These are phyloP conservation scores for Agonopterix arenella DNA, from an alignment of 2,888 invertebrate species.

Conservation along the genomic window DNA sequence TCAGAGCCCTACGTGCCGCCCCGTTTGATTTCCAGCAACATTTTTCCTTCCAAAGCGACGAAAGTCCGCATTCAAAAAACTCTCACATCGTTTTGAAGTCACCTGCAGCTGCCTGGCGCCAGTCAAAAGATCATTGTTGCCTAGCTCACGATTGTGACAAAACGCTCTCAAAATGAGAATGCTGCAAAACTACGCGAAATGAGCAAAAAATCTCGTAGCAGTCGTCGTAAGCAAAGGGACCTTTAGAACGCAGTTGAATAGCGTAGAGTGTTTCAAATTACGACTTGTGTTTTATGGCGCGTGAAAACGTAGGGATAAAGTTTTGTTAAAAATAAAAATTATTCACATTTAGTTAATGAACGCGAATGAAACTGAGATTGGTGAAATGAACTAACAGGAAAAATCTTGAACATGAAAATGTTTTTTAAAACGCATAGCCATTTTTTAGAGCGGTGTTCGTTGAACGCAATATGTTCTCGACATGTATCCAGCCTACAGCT, in stretches of 20 bases:
- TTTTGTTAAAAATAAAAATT: conserved; percentile 1
- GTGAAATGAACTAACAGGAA: background rate
- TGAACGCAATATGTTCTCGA: conserved; percentile 41
- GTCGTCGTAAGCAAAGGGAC: conserved; percentile 30
- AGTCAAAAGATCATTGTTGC: conserved; percentile 65
- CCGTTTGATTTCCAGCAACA: conserved; percentile 38
- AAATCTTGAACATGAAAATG: background rate
- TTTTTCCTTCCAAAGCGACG: conserved; percentile 13
- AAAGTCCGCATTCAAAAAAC: conserved; percentile 16
- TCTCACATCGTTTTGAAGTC: conserved; percentile 34
- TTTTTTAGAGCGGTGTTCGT: conserved; percentile 30
- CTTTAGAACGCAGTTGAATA: conserved; percentile 41
- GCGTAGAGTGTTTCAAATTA: conserved; percentile 47
- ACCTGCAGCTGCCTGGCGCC: conserved; percentile 32
- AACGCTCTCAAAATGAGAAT: conserved; percentile 39
- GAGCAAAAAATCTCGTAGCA: conserved; percentile 26
- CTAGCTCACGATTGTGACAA: conserved; percentile 40
- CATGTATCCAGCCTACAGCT: conserved; percentile 20
- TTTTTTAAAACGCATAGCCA: conserved; percentile 12
- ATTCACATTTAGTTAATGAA: background rate
- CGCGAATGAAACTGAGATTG: background rate
- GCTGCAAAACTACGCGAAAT: conserved; percentile 18
- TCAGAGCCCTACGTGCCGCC: conserved; percentile 14
- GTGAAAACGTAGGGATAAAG: conserved; percentile 32
- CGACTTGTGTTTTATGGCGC: conserved; percentile 38